Conservation (phyloP, 2,797 vertebrate species). For the Oreonectes daqikongensis region DNA sequence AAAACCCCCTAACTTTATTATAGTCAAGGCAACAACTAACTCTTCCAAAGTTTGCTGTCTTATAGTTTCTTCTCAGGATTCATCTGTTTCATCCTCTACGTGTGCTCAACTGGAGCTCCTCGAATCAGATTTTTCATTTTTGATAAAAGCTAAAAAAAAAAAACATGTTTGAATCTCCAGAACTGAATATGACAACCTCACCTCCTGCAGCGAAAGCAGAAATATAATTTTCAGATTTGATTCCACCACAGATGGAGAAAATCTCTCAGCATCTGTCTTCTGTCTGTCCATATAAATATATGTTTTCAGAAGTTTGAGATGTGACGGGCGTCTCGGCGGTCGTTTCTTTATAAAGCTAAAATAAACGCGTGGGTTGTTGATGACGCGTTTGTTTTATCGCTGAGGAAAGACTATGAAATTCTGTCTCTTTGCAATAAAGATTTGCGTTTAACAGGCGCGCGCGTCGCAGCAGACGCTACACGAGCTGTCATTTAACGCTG, state of each 20-base stretch:
- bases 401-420: constrained; percentile 20
- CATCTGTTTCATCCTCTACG: constrained; percentile 9
- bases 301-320: constrained; percentile 23
- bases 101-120: not conserved
- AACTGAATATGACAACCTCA: constrained; percentile 23
- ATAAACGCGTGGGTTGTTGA: constrained; percentile 9
- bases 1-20: not conserved
- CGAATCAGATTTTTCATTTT: not conserved
- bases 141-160: not conserved
- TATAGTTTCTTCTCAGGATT: too few relatives aligned
- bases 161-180: not conserved
- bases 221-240: constrained; percentile 32
- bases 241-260: constrained; percentile 22
- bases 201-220: not conserved
- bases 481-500: constrained; percentile 29
- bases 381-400: constrained; percentile 12
- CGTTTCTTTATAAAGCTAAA: constrained; percentile 1
- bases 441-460: constrained; percentile 3
- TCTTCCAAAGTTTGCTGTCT: not conserved
- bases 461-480: constrained; percentile 16
- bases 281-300: constrained; percentile 7
- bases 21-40: not conserved
- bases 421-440: constrained; percentile 8
- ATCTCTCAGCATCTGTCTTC: constrained; percentile 9
- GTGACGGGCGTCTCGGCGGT: constrained; percentile 12